phyloP scores from a whole-genome alignment of 35 echinoderm and acorn worm genomes.

The Strongylocentrotus purpuratus region DNA sequence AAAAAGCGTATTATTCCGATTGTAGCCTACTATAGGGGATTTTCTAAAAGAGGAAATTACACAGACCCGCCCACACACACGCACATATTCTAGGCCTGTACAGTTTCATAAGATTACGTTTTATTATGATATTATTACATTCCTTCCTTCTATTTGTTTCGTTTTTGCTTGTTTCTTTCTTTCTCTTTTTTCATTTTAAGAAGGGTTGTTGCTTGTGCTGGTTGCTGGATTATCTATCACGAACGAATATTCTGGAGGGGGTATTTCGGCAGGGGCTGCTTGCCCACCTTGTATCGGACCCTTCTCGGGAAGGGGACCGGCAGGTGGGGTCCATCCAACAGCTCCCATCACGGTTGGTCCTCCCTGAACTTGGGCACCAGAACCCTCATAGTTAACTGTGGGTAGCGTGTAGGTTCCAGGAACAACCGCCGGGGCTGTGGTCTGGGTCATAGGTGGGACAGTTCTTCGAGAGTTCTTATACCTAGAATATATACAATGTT shows the following conservation, averaged over 20 bases:
- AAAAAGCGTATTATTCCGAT: no score
- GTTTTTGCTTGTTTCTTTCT: no score
- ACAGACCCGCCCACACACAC: no score
- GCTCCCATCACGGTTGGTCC: neutral
- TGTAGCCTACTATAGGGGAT: no score
- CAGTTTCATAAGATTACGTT: no score
- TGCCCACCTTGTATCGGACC: neutral
- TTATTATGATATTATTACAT: no score
- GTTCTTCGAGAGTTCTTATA: neutral
- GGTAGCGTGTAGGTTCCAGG: neutral
- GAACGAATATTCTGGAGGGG: neutral
- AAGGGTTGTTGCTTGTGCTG: no score
- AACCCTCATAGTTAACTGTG: neutral
- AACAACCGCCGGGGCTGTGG: no score
- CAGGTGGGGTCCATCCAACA: neutral
- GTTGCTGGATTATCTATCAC: neutral
- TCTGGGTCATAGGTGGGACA: neutral
- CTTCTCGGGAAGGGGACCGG: neutral
- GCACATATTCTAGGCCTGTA: no score
- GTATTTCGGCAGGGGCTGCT: neutral
- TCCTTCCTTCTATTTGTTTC: no score
- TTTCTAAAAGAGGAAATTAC: no score
- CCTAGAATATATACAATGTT: neutral
- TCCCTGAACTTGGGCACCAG: neutral
- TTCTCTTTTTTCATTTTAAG: no score